A percentile compares a stretch with the other conserved stretches of the same genome.
These are phyloP conservation scores for Stomatorhinus walkeri DNA, from an alignment of 2,797 vertebrate genomes.

Conservation along the genomic window DNA sequence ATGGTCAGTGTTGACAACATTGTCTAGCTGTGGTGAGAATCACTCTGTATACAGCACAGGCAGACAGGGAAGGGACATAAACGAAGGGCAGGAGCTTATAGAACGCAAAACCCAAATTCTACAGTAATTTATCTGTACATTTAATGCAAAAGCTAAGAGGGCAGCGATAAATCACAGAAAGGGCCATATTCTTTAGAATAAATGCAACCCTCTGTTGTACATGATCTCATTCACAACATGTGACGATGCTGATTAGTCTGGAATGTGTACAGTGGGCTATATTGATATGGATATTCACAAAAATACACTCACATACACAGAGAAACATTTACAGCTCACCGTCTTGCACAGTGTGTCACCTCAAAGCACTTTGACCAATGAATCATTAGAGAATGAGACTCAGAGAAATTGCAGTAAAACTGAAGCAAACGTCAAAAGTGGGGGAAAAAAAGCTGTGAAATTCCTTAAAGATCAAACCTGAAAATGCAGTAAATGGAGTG, in stretches of 20 bases:
- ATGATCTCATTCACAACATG: background rate
- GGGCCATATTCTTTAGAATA: slow-evolving; percentile 3
- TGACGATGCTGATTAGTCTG: background rate
- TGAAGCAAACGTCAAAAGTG: background rate
- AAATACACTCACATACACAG: background rate
- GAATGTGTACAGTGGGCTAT: background rate
- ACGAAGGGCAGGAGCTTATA: background rate
- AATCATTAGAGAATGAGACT: slow-evolving; percentile 29
- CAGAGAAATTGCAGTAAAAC: slow-evolving; percentile 18
- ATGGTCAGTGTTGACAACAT: background rate
- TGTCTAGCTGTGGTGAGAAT: background rate
- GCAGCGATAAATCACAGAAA: background rate
- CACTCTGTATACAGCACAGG: background rate
- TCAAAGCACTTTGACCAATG: slow-evolving; percentile 25
- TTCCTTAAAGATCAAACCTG: background rate
- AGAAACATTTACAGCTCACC: background rate
- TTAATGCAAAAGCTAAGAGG: slow-evolving; percentile 1
- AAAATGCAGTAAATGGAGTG: background rate
- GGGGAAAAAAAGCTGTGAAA: background rate
- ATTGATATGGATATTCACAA: slow-evolving; percentile 2
- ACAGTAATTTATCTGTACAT: background rate
- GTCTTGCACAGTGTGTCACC: background rate
- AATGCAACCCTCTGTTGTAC: background rate
- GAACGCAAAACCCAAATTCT: background rate
- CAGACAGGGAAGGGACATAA: background rate